Evolutionary conservation across 2,113 vertebrate genomes (phyloP).

Genomic region (Mesitornis unicolor): DNA sequence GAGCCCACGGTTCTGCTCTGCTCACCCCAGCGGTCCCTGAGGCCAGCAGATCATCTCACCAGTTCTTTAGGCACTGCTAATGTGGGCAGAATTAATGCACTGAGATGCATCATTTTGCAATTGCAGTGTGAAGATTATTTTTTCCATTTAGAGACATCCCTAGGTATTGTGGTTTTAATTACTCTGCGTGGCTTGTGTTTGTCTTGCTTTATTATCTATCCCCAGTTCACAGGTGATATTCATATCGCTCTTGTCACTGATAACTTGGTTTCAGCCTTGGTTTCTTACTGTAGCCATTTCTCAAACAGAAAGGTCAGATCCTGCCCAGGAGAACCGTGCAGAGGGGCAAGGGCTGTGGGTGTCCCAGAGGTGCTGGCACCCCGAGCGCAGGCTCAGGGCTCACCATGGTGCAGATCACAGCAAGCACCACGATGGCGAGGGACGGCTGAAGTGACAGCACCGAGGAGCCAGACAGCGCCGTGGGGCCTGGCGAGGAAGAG

Average conservation of each 20-base stretch:
- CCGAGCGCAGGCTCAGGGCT: too few species aligned
- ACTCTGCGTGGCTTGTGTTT: neutral
- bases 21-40: neutral
- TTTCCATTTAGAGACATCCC: neutral
- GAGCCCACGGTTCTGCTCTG: neutral
- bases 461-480: neutral
- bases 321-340: neutral
- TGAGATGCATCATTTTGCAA: neutral
- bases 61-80: neutral
- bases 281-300: neutral
- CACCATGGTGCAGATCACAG: too few species aligned
- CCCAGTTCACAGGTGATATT: neutral
- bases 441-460: neutral
- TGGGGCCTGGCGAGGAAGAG: neutral
- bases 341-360: neutral
- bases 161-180: neutral
- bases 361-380: too few species aligned
- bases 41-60: neutral
- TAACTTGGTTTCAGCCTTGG: neutral
- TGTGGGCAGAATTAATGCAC: neutral
- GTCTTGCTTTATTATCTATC: neutral
- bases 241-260: neutral
- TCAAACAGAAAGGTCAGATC: neutral
- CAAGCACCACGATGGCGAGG: neutral
- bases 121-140: neutral